Percentiles rank a stretch among this genome's conserved stretches.
Conservation (phyloP, 2,888 invertebrate species). For the Pristionchus maxplancki region DNA sequence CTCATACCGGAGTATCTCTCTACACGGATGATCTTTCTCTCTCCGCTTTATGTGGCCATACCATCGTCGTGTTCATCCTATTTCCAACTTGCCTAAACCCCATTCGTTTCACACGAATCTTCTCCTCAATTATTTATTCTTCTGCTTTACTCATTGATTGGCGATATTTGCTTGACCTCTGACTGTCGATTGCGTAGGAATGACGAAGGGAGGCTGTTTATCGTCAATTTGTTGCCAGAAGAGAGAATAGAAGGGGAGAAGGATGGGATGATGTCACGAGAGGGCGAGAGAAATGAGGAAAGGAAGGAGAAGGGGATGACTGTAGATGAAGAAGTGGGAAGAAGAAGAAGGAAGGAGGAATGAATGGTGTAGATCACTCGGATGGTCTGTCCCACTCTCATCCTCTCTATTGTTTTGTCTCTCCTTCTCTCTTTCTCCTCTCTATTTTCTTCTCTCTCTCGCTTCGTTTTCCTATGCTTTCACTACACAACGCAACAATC, state of each 20-base stretch:
- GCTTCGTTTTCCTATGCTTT: neutral
- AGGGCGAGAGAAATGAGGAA: neutral
- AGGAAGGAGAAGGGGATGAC: neutral
- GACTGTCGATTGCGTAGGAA: neutral
- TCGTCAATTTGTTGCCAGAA: conserved; percentile 28
- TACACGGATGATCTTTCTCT: neutral
- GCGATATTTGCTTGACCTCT: no score
- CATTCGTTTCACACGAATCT: neutral
- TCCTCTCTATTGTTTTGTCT: neutral
- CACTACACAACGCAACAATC: conserved; percentile 21
- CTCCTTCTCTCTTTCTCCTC: conserved; percentile 2
- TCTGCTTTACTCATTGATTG: neutral
- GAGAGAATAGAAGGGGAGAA: neutral
- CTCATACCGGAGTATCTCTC: neutral
- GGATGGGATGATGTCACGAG: conserved; percentile 16
- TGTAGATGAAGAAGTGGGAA: neutral
- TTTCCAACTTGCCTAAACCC: neutral
- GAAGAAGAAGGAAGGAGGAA: neutral
- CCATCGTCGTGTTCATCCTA: neutral
- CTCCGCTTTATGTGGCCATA: neutral
- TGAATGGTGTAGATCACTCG: neutral
- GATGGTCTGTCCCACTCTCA: neutral
- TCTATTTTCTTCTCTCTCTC: neutral
- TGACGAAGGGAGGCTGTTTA: neutral
- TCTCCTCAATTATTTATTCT: neutral